These are phyloP conservation scores for Cyprinodon tularosa DNA, from an alignment of 2,113 vertebrate species.

Conservation along the genomic window DNA sequence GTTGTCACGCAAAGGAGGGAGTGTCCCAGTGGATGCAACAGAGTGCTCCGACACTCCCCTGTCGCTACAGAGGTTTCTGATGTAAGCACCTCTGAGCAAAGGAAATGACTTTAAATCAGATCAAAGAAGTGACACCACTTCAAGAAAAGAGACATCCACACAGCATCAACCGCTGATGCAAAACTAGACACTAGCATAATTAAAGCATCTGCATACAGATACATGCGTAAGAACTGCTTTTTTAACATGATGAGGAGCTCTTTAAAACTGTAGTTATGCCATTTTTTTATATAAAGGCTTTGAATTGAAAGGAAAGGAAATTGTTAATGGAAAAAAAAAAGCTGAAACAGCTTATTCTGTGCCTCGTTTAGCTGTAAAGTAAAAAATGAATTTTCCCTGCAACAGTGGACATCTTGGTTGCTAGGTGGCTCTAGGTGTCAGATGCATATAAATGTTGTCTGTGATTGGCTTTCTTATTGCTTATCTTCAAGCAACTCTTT, in stretches of 20 bases:
- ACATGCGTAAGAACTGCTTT: background rate
- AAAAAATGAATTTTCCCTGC: conserved; percentile 46
- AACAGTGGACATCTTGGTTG: conserved; percentile 47
- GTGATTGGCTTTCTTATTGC: background rate
- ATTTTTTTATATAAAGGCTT: conserved; percentile 24
- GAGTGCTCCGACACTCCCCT: background rate
- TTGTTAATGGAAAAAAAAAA: conserved; percentile 15
- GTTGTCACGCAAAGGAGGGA: background rate
- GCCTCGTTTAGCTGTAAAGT: background rate
- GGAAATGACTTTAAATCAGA: background rate
- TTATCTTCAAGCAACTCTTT: background rate
- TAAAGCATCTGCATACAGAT: background rate
- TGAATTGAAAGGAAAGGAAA: conserved; percentile 29
- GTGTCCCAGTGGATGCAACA: background rate
- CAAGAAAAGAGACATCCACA: background rate
- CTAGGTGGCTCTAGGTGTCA: conserved; percentile 33
- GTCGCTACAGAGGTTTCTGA: background rate
- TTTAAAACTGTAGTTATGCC: conserved; percentile 12
- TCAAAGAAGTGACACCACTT: conserved; percentile 13
- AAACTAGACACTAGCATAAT: background rate
- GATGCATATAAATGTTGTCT: background rate
- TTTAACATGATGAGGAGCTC: background rate
- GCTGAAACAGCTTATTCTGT: background rate
- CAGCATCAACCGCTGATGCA: background rate
- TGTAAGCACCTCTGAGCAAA: background rate